These are phyloP conservation scores for Protaetia brevitarsis DNA, from an alignment of 1,140 invertebrate genomes.

Conservation along the genomic window DNA sequence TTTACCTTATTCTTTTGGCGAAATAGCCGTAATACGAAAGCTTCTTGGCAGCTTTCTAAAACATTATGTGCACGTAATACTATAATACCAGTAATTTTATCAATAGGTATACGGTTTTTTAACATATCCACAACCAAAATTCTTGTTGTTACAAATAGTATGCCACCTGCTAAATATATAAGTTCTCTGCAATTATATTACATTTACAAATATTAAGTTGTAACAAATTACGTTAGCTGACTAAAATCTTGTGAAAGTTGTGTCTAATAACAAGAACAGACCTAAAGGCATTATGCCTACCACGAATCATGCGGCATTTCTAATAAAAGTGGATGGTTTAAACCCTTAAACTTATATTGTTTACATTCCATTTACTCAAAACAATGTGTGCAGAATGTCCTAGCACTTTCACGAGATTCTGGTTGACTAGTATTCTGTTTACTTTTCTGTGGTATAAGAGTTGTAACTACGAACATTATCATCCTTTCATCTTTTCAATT, in stretches of 20 bases:
- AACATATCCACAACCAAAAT: slow-evolving; percentile 97
- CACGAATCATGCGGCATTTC: no score
- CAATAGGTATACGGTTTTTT: slow-evolving; percentile 85
- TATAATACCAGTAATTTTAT: slow-evolving; percentile 84
- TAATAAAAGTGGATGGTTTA: no score
- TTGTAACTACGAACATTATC: slow-evolving; percentile 56
- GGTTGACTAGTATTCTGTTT: slow-evolving; percentile 30
- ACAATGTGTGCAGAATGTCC: no score
- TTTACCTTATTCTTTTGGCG: slow-evolving; percentile 85
- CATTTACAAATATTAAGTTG: neutral
- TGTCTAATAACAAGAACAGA: no score
- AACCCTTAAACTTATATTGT: no score
- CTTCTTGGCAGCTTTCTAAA: slow-evolving; percentile 90
- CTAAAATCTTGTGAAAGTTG: no score
- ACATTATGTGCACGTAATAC: slow-evolving; percentile 92
- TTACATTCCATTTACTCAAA: no score
- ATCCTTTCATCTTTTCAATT: slow-evolving; percentile 66
- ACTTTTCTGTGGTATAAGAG: slow-evolving; percentile 62
- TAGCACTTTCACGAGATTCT: no score
- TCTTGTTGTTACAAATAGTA: slow-evolving; percentile 88
- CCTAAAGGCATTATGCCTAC: no score
- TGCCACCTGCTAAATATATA: slow-evolving; percentile 87
- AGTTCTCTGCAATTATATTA: slow-evolving; percentile 55
- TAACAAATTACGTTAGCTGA: neutral
- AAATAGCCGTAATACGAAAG: slow-evolving; percentile 87